Conservation (phyloP, 2,888 invertebrate species). For the Chrysodeixis includens region DNA sequence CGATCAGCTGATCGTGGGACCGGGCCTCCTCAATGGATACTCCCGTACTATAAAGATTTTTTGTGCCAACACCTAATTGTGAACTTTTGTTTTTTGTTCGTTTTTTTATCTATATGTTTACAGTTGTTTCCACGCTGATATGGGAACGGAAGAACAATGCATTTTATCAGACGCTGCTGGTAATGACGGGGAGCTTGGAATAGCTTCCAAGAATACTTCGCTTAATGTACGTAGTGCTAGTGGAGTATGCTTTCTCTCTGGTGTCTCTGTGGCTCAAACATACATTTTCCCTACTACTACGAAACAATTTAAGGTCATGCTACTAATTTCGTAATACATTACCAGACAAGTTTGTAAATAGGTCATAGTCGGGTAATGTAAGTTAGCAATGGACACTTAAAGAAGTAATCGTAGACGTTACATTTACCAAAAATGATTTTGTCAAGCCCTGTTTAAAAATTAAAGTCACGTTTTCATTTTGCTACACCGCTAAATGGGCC, state of each 20-base stretch:
- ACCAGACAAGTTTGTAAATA: conserved; percentile 5
- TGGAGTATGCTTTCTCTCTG: conserved; percentile 47
- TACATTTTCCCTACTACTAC: not conserved
- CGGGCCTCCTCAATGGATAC: conserved; percentile 60
- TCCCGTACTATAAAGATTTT: conserved; percentile 64
- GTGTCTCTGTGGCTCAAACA: conserved; percentile 18
- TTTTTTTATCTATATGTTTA: conserved; percentile 34
- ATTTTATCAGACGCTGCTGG: conserved; percentile 49
- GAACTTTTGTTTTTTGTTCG: conserved; percentile 48
- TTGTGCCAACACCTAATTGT: conserved; percentile 54
- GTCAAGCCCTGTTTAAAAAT: too few species aligned
- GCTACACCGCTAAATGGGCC: too few species aligned
- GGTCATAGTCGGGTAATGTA: conserved; percentile 2
- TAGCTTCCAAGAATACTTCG: conserved; percentile 32
- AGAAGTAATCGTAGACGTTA: too few species aligned
- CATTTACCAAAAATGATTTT: too few species aligned
- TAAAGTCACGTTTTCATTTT: too few species aligned
- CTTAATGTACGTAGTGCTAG: conserved; percentile 7
- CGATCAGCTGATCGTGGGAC: conserved; percentile 86
- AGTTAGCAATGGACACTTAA: conserved; percentile 5
- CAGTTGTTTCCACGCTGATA: conserved; percentile 42
- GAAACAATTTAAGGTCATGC: not conserved
- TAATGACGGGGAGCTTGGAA: conserved; percentile 51
- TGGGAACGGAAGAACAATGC: conserved; percentile 52
- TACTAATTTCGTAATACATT: not conserved